phyloP scores from a whole-genome alignment of 2,797 vertebrate species.

The Tenualosa ilisha region DNA sequence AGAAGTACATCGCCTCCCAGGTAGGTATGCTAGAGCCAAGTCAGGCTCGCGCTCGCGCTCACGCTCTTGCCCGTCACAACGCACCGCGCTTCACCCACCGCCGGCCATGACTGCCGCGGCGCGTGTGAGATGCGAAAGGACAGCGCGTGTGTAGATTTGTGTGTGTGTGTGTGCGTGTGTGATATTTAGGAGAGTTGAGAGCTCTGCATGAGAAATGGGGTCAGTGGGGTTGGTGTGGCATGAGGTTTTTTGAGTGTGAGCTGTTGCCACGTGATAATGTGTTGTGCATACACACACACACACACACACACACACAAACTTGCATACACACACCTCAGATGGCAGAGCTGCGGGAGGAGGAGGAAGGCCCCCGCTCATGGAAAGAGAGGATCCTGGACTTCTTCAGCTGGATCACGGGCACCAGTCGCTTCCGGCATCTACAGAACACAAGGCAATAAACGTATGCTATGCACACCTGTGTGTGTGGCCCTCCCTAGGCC shows the following conservation, averaged over 20 bases:
- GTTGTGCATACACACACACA: conserved; percentile 10
- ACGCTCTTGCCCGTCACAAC: conserved; percentile 37
- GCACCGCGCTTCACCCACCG: neutral
- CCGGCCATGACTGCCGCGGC: neutral
- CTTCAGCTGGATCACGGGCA: conserved; percentile 78
- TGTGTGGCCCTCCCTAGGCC: conserved; percentile 39
- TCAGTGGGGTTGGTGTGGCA: neutral
- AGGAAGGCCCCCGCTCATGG: conserved; percentile 73
- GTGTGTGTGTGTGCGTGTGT: neutral
- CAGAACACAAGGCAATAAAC: conserved; percentile 82
- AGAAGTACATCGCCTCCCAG: conserved; percentile 89
- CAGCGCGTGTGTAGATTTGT: neutral
- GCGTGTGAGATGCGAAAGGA: neutral
- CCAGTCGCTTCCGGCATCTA: conserved; percentile 71
- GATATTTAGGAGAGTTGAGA: conserved; percentile 11
- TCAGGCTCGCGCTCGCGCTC: conserved; percentile 27
- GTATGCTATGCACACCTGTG: conserved; percentile 66
- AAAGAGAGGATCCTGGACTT: conserved; percentile 74
- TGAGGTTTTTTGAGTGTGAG: neutral
- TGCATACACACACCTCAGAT: conserved; percentile 60
- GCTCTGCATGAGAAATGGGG: neutral
- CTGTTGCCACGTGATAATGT: neutral
- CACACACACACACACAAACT: conserved; percentile 21
- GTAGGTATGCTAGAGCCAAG: conserved; percentile 49
- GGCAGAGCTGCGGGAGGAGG: conserved; percentile 66